phyloP scores from a whole-genome alignment of 2,888 invertebrate genomes.

The Drosophila melanocephala region DNA sequence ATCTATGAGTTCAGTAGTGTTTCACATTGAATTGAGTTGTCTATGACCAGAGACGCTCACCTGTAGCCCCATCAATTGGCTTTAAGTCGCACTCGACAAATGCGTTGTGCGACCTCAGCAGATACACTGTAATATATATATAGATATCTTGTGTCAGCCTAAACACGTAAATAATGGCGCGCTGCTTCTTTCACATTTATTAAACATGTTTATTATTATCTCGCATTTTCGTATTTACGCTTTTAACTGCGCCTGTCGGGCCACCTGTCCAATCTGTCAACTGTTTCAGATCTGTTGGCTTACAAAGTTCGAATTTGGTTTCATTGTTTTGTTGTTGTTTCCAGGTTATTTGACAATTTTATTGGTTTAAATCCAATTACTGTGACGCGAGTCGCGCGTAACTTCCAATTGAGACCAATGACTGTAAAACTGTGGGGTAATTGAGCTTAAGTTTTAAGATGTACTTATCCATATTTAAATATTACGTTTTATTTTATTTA shows the following conservation, averaged over 20 bases:
- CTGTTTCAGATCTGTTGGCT: slow-evolving; percentile 23
- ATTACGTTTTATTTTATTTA: background rate
- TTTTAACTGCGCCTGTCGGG: slow-evolving; percentile 25
- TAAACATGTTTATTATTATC: slow-evolving; percentile 41
- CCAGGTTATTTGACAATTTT: slow-evolving; percentile 46
- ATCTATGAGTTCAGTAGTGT: slow-evolving; percentile 52
- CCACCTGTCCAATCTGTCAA: slow-evolving; percentile 62
- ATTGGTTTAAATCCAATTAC: slow-evolving; percentile 62
- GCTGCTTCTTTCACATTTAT: slow-evolving; percentile 29
- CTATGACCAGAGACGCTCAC: slow-evolving; percentile 29
- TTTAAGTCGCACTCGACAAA: slow-evolving; percentile 47
- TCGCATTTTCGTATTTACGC: slow-evolving; percentile 29
- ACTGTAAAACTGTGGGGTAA: slow-evolving; percentile 17
- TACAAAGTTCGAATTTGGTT: slow-evolving; percentile 15
- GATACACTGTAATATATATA: slow-evolving; percentile 25
- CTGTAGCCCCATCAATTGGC: slow-evolving; percentile 41
- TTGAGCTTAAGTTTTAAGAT: background rate
- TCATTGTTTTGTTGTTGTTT: slow-evolving; percentile 15
- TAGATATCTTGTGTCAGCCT: slow-evolving; percentile 37
- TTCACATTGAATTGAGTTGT: slow-evolving; percentile 58
- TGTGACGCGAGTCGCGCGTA: slow-evolving; percentile 32
- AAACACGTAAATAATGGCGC: slow-evolving; percentile 60
- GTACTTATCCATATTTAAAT: background rate
- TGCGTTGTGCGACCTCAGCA: slow-evolving; percentile 25
- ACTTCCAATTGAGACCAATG: slow-evolving; percentile 20